A percentile compares a stretch with the other conserved stretches of the same genome.
Conservation (phyloP, 2,797 vertebrate species). For the Sternarchorhynchus goeldii region DNA sequence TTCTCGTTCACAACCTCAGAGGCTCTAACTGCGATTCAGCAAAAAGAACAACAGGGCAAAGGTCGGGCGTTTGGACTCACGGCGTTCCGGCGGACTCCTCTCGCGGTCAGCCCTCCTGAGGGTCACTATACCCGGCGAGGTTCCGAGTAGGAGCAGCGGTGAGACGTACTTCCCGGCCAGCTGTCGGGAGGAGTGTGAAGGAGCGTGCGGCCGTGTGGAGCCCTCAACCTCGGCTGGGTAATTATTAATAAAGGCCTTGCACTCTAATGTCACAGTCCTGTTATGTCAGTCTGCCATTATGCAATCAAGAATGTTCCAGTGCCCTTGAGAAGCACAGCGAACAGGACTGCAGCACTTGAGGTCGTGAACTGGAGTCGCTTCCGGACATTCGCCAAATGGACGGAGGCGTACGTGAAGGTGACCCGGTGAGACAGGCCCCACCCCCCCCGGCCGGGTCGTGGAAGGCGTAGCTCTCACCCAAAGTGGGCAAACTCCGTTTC, state of each 20-base stretch:
- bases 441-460: no score
- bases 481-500: slow-evolving; percentile 29
- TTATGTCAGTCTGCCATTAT: slow-evolving; percentile 46
- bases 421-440: no score
- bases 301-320: slow-evolving; percentile 44
- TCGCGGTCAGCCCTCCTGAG: slow-evolving; percentile 23
- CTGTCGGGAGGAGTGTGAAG: slow-evolving; percentile 50
- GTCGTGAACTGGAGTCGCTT: background rate
- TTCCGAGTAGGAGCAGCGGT: background rate
- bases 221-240: slow-evolving; percentile 75
- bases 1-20: background rate
- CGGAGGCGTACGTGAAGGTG: no score
- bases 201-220: slow-evolving; percentile 54
- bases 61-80: slow-evolving; percentile 65
- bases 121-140: background rate
- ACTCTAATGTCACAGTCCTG: slow-evolving; percentile 22
- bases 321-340: background rate
- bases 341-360: background rate
- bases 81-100: slow-evolving; percentile 23
- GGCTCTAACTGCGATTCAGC: background rate
- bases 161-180: background rate
- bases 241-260: slow-evolving; percentile 69
- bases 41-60: slow-evolving; percentile 47
- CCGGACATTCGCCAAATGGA: background rate
- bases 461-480: no score